phyloP scores from a whole-genome alignment of 2,113 vertebrate species.

The Myanophis thanlyinensis region DNA sequence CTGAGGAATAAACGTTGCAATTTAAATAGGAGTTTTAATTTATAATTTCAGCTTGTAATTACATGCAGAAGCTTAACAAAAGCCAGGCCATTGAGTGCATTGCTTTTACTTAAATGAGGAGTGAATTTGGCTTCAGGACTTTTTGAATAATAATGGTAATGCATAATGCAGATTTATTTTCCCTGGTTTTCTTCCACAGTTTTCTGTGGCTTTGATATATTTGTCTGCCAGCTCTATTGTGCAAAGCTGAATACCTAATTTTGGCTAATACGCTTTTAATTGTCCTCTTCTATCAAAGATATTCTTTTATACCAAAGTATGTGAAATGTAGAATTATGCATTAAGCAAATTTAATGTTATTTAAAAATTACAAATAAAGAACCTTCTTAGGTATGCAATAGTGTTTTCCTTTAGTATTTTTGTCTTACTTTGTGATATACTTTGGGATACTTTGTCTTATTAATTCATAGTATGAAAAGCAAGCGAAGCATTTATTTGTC shows the following conservation, averaged over 20 bases:
- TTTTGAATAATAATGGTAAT: slow-evolving; percentile 33
- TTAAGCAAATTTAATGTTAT: slow-evolving; percentile 10
- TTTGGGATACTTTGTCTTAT: slow-evolving; percentile 2
- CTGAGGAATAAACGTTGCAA: not conserved
- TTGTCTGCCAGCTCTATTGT: slow-evolving; percentile 43
- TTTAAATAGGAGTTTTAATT: slow-evolving; percentile 1
- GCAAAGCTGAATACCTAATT: slow-evolving; percentile 41
- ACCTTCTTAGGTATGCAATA: not conserved
- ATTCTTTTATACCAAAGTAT: slow-evolving; percentile 20
- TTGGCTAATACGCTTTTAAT: slow-evolving; percentile 23
- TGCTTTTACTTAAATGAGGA: not conserved
- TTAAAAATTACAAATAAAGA: slow-evolving; percentile 33
- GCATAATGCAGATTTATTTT: slow-evolving; percentile 21
- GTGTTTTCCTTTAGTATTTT: not conserved
- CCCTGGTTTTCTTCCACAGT: slow-evolving; percentile 27
- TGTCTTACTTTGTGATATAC: no score
- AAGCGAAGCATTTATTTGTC: not conserved
- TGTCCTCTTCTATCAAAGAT: slow-evolving; percentile 36
- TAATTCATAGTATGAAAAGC: not conserved
- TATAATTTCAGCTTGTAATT: slow-evolving; percentile 15
- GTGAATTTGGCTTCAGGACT: slow-evolving; percentile 2
- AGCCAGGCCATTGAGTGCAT: not conserved
- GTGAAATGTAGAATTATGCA: slow-evolving; percentile 26
- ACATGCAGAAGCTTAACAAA: not conserved
- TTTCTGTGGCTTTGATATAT: slow-evolving; percentile 7